phyloP scores from a whole-genome alignment of 2,797 vertebrate species.

The Tauraco hartlaubi region DNA sequence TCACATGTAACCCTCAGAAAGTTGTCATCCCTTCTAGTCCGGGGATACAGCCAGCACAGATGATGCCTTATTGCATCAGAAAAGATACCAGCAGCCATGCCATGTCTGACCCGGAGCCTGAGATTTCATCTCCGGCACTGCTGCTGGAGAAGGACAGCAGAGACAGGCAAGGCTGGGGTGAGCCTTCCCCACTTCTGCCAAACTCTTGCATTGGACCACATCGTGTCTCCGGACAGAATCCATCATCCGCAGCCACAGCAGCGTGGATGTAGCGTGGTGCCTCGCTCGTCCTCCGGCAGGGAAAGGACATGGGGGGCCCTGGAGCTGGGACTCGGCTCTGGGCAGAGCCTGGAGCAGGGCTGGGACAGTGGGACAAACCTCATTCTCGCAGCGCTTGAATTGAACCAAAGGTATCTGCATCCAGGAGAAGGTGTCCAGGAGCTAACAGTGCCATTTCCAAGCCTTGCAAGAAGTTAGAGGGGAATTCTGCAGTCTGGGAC shows the following conservation, averaged over 20 bases:
- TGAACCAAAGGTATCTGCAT: not conserved
- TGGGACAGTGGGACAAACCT: not conserved
- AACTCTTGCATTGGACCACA: not conserved
- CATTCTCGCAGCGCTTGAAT: not conserved
- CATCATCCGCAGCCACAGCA: constrained; percentile 85
- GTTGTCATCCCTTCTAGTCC: not conserved
- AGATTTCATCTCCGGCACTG: not conserved
- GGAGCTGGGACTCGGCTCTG: not conserved
- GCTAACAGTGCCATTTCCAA: constrained; percentile 75
- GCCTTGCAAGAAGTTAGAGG: constrained; percentile 79
- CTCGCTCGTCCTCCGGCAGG: constrained; percentile 77
- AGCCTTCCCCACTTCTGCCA: not conserved
- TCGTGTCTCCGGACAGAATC: constrained; percentile 74
- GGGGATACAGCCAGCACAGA: not conserved
- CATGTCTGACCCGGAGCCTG: not conserved
- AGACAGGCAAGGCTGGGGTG: not conserved
- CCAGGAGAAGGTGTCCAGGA: constrained; percentile 67
- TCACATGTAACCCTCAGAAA: not conserved
- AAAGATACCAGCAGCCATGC: not conserved
- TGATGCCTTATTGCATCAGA: not conserved
- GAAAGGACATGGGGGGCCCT: constrained; percentile 26
- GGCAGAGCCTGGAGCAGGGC: not conserved
- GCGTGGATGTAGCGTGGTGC: constrained; percentile 81
- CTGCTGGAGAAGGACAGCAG: not conserved
- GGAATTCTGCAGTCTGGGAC: constrained; percentile 77